Base-by-base conservation (phyloP, 2,113 vertebrate species). In the Eonycteris spelaea region DNA sequence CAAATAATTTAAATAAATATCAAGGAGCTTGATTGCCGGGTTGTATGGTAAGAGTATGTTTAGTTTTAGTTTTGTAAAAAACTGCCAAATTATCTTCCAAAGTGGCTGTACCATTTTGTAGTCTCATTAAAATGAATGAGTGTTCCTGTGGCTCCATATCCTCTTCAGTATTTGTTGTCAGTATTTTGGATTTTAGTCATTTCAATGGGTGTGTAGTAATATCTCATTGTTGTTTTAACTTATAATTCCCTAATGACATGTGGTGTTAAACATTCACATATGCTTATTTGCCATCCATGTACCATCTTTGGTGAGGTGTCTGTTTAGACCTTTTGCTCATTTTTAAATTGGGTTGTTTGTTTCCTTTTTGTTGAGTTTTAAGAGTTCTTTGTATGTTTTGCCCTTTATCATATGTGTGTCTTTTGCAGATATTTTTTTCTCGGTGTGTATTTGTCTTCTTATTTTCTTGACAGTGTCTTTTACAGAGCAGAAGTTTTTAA, bases 111-210 rank as follows among this genome's bases (percentile, higher is more conserved):
- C 15, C 45, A 38, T 83, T 83, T 55, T 93, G n/a, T 6, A 84
- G 10, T 91, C 57, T 57, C 11, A 43, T n/a, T 15, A 45, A 43
- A 80, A 87, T 67, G 71, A 90, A 43, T 22, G n/a, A 75, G 59
- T 53, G 12, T 67, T 91, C 40, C 45, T 45, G 1, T 95, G 90
- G 24, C 15, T 84, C 14, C 12, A 45, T 13, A 19, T 87, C 43
- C 28, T 79, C 5, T 45, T 93, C 6, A 87, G 8, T 84, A 65
- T 93, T 89, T 86, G 67, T 4, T 89, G 12, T 43, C 19, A 51
- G 3, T 95, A 59, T 87, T 96, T 95, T 90, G 70, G n/a, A 67
- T 70, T 93, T 78, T 93, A 83, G 38, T n/a, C 67, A 8, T 86
- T 86, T 13, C 40, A 45, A 10, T 86, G 83, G 68, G 2, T 85